Conservation (phyloP, 2,113 vertebrate genomes). For the Artemisiospiza belli region DNA sequence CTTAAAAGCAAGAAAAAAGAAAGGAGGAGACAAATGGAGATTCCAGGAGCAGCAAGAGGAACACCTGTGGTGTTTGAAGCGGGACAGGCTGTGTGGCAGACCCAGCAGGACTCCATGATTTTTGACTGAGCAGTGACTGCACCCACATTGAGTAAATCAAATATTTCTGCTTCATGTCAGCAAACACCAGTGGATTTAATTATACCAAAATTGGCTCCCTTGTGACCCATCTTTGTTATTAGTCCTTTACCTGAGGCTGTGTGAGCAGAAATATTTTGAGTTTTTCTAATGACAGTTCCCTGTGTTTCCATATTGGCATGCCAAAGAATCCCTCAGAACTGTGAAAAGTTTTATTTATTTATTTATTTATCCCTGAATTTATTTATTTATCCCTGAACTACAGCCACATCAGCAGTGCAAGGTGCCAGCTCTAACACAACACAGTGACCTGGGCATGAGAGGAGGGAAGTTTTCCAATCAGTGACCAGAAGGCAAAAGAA, state of each 20-base stretch:
- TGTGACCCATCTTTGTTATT: not conserved
- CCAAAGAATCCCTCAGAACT: not conserved
- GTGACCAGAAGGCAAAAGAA: not conserved
- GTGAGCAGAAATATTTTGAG: not conserved
- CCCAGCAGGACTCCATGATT: not conserved
- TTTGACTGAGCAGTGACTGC: not conserved
- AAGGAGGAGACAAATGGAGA: not conserved
- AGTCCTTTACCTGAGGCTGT: not conserved
- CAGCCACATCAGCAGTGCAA: not conserved
- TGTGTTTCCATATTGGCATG: not conserved
- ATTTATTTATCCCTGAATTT: too few species aligned
- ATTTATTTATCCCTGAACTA: not conserved
- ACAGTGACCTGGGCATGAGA: rapidly evolving
- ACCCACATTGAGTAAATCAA: not conserved
- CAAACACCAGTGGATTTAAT: not conserved
- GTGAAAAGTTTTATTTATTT: not conserved
- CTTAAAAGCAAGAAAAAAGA: not conserved
- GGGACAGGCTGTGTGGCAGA: not conserved
- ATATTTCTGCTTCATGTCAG: not conserved
- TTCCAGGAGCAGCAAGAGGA: not conserved
- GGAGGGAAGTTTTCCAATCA: not conserved
- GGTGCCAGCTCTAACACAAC: not conserved
- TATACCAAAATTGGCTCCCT: not conserved
- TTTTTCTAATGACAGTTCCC: not conserved
- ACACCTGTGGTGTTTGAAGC: not conserved